A percentile compares a stretch with the other conserved stretches of the same genome.
Conservation (phyloP, 2,888 invertebrate genomes). For the Stenotaenia linearis region DNA sequence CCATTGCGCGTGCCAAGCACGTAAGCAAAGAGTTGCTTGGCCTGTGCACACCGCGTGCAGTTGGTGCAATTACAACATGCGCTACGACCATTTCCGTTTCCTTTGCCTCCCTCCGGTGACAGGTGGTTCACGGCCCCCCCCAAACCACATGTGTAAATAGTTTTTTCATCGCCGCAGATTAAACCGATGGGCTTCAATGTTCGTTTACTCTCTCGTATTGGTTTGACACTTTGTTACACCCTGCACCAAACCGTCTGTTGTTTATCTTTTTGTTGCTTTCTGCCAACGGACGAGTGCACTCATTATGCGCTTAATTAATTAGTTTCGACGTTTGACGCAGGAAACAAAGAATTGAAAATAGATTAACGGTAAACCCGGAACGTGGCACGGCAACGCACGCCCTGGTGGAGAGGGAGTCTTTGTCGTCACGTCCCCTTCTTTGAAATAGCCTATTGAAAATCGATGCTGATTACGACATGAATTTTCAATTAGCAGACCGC, state of each 20-base stretch:
- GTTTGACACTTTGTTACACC: background rate
- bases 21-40: conserved; percentile 16
- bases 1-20: conserved; percentile 1
- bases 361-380: conserved; percentile 18
- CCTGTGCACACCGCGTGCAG: background rate
- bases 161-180: background rate
- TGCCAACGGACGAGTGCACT: conserved; percentile 1
- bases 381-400: background rate
- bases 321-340: conserved; percentile 21
- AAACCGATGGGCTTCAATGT: background rate
- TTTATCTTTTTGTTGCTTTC: background rate
- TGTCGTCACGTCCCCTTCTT: conserved; percentile 1
- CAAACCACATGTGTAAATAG: background rate
- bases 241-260: background rate
- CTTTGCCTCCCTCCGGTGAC: background rate
- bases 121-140: background rate
- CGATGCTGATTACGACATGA: conserved; percentile 26
- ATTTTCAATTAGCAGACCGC: conserved; percentile 6
- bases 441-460: conserved; percentile 13
- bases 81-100: conserved; percentile 19
- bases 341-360: conserved; percentile 20
- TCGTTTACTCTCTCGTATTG: no score
- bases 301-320: conserved; percentile 17
- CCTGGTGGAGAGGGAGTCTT: background rate
- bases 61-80: conserved; percentile 14